Evolutionary conservation across 2,113 vertebrate species (phyloP).

Genomic region (Campylomormyrus numenius): DNA sequence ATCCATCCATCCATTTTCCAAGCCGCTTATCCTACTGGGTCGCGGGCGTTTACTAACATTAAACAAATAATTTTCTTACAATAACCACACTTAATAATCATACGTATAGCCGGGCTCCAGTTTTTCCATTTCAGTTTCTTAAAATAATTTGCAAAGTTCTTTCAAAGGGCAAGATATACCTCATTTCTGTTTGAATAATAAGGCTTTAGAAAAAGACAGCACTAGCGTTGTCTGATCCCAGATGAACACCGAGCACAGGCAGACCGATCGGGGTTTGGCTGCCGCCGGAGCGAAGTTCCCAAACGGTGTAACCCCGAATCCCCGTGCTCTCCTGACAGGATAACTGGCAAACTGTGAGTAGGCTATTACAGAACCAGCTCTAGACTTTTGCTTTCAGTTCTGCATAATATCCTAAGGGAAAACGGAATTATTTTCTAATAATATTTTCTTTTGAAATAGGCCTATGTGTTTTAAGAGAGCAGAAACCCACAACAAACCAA

Average conservation of each 20-base stretch:
- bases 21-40: too few relatives aligned
- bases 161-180: background rate
- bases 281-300: background rate
- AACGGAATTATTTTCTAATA: background rate
- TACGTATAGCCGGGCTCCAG: background rate
- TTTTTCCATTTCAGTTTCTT: background rate
- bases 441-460: background rate
- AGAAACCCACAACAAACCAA: background rate
- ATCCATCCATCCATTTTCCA: too few relatives aligned
- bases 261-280: background rate
- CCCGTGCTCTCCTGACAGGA: background rate
- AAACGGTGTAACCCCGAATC: background rate
- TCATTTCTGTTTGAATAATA: background rate
- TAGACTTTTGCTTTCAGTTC: background rate
- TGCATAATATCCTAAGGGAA: background rate
- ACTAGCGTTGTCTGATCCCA: background rate
- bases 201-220: background rate
- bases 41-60: background rate
- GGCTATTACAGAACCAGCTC: background rate
- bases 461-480: background rate
- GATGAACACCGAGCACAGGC: background rate
- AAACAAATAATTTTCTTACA: background rate
- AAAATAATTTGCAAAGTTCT: background rate
- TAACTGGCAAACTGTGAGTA: background rate
- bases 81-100: background rate